phyloP scores from a whole-genome alignment of 2,113 vertebrate species.

The Nanorana parkeri region DNA sequence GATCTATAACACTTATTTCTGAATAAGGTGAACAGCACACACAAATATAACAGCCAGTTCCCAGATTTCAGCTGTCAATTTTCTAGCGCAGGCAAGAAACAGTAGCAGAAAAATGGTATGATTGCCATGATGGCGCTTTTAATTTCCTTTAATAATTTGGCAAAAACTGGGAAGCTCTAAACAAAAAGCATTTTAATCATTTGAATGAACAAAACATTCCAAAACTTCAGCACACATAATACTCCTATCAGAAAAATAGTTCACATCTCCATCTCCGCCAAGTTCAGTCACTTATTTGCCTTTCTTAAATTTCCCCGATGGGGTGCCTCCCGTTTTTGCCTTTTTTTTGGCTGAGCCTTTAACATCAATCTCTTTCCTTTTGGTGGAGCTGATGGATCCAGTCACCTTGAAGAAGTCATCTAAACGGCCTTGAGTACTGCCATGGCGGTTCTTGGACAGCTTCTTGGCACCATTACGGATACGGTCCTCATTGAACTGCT shows the following conservation, averaged over 20 bases:
- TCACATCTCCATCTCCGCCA: not conserved
- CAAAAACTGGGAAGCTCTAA: no score
- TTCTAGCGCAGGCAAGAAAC: no score
- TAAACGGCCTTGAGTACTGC: constrained; percentile 92
- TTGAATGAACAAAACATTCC: not conserved
- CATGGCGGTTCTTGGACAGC: constrained; percentile 89
- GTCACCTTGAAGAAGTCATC: constrained; percentile 96
- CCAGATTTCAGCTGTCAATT: no score
- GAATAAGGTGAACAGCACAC: no score
- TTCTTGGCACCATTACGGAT: constrained; percentile 87
- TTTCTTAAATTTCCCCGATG: constrained; percentile 77
- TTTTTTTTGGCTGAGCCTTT: constrained; percentile 91
- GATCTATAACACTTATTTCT: no score
- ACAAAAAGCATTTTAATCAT: no score
- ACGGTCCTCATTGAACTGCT: constrained; percentile 95
- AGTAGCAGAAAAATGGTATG: no score
- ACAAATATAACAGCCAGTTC: no score
- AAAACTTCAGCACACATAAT: not conserved
- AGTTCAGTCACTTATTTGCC: constrained; percentile 72
- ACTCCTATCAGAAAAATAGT: not conserved
- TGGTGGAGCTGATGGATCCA: constrained; percentile 88
- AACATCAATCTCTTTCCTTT: constrained; percentile 86
- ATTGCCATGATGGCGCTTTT: no score
- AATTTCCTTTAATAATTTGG: no score
- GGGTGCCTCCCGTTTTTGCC: constrained; percentile 72